phyloP scores from a whole-genome alignment of 2,797 vertebrate genomes.

The Falco novaeseelandiae region DNA sequence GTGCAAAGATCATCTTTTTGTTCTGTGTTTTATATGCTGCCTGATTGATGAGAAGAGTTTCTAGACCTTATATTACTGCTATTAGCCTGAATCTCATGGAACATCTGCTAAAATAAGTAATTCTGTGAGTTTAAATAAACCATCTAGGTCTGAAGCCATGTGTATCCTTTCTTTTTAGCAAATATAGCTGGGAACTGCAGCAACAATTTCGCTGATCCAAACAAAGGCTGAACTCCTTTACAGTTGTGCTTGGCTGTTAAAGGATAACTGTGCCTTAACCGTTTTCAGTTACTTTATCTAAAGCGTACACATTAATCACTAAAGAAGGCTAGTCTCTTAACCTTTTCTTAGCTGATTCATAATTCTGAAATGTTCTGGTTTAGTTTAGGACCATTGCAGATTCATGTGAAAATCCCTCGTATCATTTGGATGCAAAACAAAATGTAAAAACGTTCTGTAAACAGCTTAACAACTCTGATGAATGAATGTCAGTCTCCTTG shows the following conservation, averaged over 20 bases:
- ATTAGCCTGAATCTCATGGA: accelerated
- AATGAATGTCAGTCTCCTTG: background rate
- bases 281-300: constrained; percentile 14
- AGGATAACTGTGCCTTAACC: constrained; percentile 4
- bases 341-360: background rate
- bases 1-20: background rate
- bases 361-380: background rate
- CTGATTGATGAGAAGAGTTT: background rate
- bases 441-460: background rate
- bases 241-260: background rate
- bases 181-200: background rate
- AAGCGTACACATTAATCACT: background rate
- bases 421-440: background rate
- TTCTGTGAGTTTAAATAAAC: background rate
- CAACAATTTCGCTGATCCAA: background rate
- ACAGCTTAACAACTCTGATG: background rate
- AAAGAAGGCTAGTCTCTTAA: background rate
- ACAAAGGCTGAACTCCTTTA: background rate
- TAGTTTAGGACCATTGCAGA: background rate
- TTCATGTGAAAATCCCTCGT: background rate
- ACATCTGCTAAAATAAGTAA: background rate
- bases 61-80: background rate
- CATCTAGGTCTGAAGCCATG: background rate
- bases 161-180: background rate
- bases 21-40: background rate